Percentiles rank a stretch among this genome's conserved stretches.
These are phyloP conservation scores for Neotoma lepida DNA, from an alignment of 2,113 vertebrate genomes.

Conservation along the genomic window DNA sequence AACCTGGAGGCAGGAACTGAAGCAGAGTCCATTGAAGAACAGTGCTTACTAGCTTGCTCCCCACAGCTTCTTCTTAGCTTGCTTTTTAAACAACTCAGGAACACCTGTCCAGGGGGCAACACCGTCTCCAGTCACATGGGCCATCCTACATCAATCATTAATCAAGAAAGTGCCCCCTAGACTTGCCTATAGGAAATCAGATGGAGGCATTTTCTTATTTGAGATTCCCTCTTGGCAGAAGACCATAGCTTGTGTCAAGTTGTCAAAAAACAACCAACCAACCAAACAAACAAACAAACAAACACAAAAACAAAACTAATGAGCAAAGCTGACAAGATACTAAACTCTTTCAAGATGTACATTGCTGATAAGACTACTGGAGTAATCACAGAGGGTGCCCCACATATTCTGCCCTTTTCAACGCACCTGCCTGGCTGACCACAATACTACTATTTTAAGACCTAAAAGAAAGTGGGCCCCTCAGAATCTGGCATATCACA, in stretches of 20 bases:
- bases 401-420: neutral
- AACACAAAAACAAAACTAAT: neutral
- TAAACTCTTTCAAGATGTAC: neutral
- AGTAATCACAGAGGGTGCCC: neutral
- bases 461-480: neutral
- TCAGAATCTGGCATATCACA: neutral
- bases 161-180: neutral
- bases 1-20: neutral
- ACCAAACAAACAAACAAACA: neutral
- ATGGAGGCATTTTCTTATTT: neutral
- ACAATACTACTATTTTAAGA: neutral
- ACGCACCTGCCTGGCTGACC: neutral
- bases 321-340: neutral
- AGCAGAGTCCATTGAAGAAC: neutral
- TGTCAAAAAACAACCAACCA: neutral
- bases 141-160: neutral
- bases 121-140: neutral
- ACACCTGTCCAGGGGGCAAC: neutral
- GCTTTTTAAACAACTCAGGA: neutral
- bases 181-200: neutral
- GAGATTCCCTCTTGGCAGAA: neutral
- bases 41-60: neutral
- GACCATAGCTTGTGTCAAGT: neutral
- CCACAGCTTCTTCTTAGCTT: neutral
- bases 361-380: neutral